These are phyloP conservation scores for Brachionus angularis DNA, from an alignment of 1,140 invertebrate genomes.

Conservation along the genomic window DNA sequence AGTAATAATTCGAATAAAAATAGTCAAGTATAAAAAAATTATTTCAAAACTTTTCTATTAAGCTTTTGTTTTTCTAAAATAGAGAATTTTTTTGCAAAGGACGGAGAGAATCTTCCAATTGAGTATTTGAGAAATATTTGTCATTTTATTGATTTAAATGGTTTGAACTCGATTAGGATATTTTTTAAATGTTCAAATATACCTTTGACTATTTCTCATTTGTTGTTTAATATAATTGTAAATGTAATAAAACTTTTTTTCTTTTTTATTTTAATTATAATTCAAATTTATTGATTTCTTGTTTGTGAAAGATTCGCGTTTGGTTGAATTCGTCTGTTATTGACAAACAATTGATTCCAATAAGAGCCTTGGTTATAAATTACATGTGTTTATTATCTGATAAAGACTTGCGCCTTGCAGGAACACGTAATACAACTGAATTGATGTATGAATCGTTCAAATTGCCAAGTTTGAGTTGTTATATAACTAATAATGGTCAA, in stretches of 20 bases:
- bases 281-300: background rate
- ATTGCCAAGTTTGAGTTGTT: conserved; percentile 20
- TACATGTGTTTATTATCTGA: conserved; percentile 89
- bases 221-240: conserved; percentile 39
- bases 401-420: conserved; percentile 77
- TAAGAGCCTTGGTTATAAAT: conserved; percentile 45
- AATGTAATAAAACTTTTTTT: conserved; percentile 19
- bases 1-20: background rate
- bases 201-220: conserved; percentile 2
- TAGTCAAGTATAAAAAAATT: background rate
- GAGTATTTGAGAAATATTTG: conserved; percentile 33
- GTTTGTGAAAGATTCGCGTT: background rate
- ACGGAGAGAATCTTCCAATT: conserved; percentile 5
- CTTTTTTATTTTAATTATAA: background rate
- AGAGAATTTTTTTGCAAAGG: background rate
- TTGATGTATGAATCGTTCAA: conserved; percentile 89
- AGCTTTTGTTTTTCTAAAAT: background rate
- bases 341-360: background rate
- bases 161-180: background rate
- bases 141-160: conserved; percentile 32
- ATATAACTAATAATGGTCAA: conserved; percentile 63
- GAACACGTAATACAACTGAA: conserved; percentile 86
- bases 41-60: background rate
- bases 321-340: conserved; percentile 25
- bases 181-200: background rate